A percentile compares a stretch with the other conserved stretches of the same genome.
phyloP scores from a whole-genome alignment of 2,888 invertebrate species.

The Dyspetes luteomarginatus region DNA sequence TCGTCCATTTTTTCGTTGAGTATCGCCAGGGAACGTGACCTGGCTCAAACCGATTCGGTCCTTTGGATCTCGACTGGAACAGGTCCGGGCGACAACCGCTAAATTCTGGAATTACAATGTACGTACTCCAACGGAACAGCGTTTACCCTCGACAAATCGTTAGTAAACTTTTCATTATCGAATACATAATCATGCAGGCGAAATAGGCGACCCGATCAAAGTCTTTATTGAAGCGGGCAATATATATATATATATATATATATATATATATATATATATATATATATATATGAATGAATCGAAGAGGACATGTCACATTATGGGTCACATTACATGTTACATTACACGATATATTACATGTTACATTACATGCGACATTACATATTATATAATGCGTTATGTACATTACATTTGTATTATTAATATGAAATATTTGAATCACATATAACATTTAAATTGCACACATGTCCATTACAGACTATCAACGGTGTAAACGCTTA shows the following conservation, averaged over 20 bases:
- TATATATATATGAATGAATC: no score
- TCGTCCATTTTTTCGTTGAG: slow-evolving; percentile 30
- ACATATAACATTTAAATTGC: background rate
- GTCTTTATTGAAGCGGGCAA: background rate
- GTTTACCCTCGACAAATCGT: slow-evolving; percentile 17
- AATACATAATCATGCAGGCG: background rate
- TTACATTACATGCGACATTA: no score
- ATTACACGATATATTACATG: no score
- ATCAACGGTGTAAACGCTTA: slow-evolving; percentile 69
- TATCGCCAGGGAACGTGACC: background rate
- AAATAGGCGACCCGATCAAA: background rate
- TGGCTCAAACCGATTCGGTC: slow-evolving; percentile 11
- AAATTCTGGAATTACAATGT: slow-evolving; percentile 74
- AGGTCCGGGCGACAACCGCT: slow-evolving; percentile 70
- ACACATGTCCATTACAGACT: no score
- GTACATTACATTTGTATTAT: no score
- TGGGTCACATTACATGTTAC: no score
- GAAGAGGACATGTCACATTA: no score
- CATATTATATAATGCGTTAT: no score
- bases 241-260: background rate
- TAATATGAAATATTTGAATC: background rate
- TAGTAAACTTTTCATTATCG: background rate
- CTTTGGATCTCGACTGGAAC: slow-evolving; percentile 68
- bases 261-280: background rate
- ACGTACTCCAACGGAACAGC: slow-evolving; percentile 67